phyloP scores from a whole-genome alignment of 2,888 invertebrate species.

The Patella caerulea region DNA sequence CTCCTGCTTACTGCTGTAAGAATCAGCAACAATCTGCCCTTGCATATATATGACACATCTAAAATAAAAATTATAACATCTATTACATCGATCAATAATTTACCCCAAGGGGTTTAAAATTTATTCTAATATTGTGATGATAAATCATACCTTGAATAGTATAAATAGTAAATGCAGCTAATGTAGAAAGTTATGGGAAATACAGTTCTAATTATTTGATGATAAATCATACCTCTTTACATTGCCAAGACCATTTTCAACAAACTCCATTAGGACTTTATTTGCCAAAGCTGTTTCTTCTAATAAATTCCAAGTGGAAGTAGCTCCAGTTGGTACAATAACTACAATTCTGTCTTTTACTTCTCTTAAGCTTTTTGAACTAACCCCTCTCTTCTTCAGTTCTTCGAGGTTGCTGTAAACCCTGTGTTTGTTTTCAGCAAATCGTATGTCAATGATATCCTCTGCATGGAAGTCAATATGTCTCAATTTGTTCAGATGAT shows the following conservation, averaged over 20 bases:
- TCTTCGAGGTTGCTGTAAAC: not conserved
- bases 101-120: no score
- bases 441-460: not conserved
- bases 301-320: not conserved
- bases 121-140: no score
- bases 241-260: not conserved
- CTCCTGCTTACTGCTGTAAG: conserved; percentile 1
- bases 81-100: no score
- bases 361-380: not conserved
- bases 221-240: no score
- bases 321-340: not conserved
- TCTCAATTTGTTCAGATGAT: not conserved
- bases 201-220: no score
- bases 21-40: not conserved
- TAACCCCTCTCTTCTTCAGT: not conserved
- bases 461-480: not conserved
- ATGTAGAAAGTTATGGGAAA: no score
- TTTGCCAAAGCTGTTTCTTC: not conserved
- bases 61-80: not conserved
- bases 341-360: not conserved
- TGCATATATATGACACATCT: not conserved
- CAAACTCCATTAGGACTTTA: not conserved
- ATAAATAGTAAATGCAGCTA: no score
- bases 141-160: no score
- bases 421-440: not conserved